Evolutionary conservation across 1,140 invertebrate species (phyloP), one percentile per base, ranked within the genome.

Genomic region (Aphidius ervi): DNA sequence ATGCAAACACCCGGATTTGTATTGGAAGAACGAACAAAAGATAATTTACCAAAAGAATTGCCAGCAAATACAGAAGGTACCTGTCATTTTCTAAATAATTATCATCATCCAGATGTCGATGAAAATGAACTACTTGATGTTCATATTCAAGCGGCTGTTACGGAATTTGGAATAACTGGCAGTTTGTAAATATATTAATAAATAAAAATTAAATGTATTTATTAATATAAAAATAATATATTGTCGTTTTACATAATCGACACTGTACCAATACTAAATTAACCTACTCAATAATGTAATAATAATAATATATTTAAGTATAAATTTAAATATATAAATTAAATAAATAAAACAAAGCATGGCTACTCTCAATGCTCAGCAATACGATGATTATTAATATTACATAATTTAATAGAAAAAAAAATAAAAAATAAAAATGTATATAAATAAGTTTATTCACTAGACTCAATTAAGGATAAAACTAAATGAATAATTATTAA

Each of bases 11-110:
- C 86, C 9, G 90, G 91, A 54, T 96, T 95, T 73, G 82, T 84
- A 39, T 85, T 92, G 74, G 88, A 92, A 70, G 81, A 86, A 8
- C 83, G 94, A 59, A 83, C 87, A 64, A 84, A 87, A 48, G 86
- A 87, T 8, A 91, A 87, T 76, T 83, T 96, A 62, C 94, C 94
- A 1, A 89, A 88, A 70, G 93, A 91, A 59, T 95, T 94, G 79
- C 90, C 92, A 46, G 80, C 86, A 49, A 82, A 88, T 68, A 86
- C 88, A 53, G 82, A 85, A 40, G 92, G 90, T 47, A 93, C 89
- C 5, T 94, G 92, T 70, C 87, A 95, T 75, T 97, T 97, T 75
- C 81, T 97, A 6, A 86, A 88, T 54, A 85, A 83, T 57, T 97
- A 93, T 79, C 82, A 83, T 56, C 89, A 94, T 75, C 87, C 87